phyloP scores from a whole-genome alignment of 2,113 vertebrate species.

The Holacanthus passer region DNA sequence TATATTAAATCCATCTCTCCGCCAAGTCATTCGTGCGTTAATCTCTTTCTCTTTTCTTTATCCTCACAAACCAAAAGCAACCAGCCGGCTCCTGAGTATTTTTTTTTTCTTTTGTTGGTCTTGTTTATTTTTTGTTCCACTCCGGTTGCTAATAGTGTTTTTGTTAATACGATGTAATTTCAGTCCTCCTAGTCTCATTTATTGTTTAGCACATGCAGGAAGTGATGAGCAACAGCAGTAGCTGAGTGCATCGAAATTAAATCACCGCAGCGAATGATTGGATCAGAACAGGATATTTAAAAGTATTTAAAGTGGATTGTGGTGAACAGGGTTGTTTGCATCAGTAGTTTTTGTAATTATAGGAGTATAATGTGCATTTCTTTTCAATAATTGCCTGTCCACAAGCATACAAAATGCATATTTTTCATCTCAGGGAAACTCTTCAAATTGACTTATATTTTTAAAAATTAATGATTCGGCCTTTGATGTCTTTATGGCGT shows the following conservation, averaged over 20 bases:
- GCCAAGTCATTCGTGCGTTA: too few relatives aligned
- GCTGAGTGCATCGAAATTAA: not conserved
- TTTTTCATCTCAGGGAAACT: not conserved
- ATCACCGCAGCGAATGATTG: not conserved
- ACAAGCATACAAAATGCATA: not conserved
- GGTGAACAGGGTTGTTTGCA: not conserved
- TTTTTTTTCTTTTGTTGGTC: not conserved
- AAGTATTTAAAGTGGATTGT: not conserved
- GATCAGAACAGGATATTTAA: not conserved
- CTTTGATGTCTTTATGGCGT: conserved; percentile 19
- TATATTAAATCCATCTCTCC: too few relatives aligned
- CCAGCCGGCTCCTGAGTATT: not conserved
- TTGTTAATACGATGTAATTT: not conserved
- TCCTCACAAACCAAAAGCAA: not conserved
- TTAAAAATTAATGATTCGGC: not conserved
- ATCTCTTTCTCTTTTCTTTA: not conserved
- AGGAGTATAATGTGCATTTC: not conserved
- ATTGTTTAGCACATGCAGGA: not conserved
- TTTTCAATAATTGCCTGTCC: not conserved
- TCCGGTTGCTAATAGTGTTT: not conserved
- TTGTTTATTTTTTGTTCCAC: not conserved
- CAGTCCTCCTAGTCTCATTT: not conserved
- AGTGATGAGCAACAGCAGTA: not conserved
- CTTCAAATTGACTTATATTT: conserved; percentile 11
- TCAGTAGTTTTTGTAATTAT: not conserved